Base-by-base conservation (phyloP, 2,888 invertebrate species). In the Hirtodrosophila alboralis region DNA sequence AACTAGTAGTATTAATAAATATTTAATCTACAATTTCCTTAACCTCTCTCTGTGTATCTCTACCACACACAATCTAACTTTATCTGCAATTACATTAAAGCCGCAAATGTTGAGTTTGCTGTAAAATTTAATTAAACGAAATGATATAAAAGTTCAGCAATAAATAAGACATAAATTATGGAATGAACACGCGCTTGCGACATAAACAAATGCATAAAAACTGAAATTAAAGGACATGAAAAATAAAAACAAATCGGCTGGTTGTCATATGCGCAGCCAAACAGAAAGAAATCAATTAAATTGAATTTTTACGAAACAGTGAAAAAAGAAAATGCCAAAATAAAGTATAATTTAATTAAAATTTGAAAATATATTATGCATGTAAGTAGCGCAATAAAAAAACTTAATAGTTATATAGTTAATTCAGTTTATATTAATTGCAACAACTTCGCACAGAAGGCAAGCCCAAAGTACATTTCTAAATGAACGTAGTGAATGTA, bases 391-490 rank as follows among this genome's bases (percentile, higher is more conserved):
- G 48, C 71, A 59, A 60, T 67, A 58, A 14, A 45, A 52, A 60
- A 52, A 65, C 16, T 44, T 47, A 54, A 49, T 54, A 69, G 38
- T 61, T 53, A 59, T 48, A 58, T n/a, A n/a, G n/a, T 51, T 13
- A 28, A 41, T 36, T 64, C 53, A 45, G 59, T 74, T 81, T 27
- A 40, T 43, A 53, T 78, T 68, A 12, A 61, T 62, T 65, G 61
- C 69, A 54, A 53, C 1, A 34, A 59, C 60, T 73, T 72, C 61
- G 45, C 48, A 53, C 26, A 38, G 59, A 69, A 63, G 58, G 41
- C 49, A 45, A 62, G n/a, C 44, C 26, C 48, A 59, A 75, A 74
- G 66, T 64, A 78, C 44, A 77, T 71, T 78, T 78, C 71, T 72
- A 79, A 68, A 66, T 61, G 59, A 69, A 47, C 36, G 68, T 79